A percentile compares a stretch with the other conserved stretches of the same genome.
phyloP scores from a whole-genome alignment of 2,888 invertebrate genomes.

The Eucriotettix oculatus region DNA sequence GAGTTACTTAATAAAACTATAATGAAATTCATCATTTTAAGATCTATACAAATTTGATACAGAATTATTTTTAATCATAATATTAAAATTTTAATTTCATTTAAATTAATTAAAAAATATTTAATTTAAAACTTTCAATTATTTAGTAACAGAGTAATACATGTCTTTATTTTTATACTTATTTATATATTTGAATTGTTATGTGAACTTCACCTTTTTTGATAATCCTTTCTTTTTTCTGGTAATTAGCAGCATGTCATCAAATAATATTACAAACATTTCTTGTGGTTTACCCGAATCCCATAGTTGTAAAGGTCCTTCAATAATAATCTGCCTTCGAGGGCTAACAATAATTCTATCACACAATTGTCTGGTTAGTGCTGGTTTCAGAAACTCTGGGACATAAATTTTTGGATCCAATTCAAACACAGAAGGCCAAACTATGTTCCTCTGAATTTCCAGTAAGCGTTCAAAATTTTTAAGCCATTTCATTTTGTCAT shows the following conservation, averaged over 20 bases:
- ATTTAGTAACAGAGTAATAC: neutral
- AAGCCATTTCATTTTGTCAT: constrained; percentile 46
- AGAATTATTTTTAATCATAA: too few species aligned
- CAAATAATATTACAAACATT: constrained; percentile 41
- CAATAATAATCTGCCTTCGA: constrained; percentile 26
- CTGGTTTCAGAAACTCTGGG: constrained; percentile 33
- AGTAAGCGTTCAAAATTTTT: constrained; percentile 44
- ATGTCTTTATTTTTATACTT: too few species aligned
- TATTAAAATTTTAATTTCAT: too few species aligned
- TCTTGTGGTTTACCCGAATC: constrained; percentile 38
- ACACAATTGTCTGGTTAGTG: constrained; percentile 40
- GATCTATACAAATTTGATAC: too few species aligned
- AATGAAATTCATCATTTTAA: too few species aligned
- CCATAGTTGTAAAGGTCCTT: constrained; percentile 29
- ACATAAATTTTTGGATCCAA: constrained; percentile 33
- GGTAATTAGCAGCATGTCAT: constrained; percentile 42
- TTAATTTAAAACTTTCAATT: neutral
- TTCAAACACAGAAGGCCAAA: constrained; percentile 42
- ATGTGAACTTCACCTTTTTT: constrained; percentile 18
- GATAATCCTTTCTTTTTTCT: constrained; percentile 34
- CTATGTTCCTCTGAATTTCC: constrained; percentile 40
- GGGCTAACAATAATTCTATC: constrained; percentile 38
- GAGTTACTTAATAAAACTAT: too few species aligned
- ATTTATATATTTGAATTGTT: too few species aligned
- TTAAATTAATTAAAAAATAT: too few species aligned